phyloP scores from a whole-genome alignment of 2,888 invertebrate genomes.

The Drosophila falleni region DNA sequence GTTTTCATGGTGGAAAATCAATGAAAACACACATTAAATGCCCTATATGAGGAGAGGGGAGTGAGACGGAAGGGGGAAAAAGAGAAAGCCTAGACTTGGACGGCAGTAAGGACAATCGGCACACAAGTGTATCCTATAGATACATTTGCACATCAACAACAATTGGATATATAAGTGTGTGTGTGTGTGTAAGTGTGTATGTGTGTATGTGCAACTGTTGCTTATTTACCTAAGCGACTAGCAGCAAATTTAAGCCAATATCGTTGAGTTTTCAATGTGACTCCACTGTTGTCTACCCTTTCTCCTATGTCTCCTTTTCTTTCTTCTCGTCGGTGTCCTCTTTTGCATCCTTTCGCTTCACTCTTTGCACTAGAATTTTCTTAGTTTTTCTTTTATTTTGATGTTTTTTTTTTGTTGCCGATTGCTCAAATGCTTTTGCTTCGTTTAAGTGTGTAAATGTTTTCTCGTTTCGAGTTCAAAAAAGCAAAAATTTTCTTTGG shows the following conservation, averaged over 20 bases:
- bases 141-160: slow-evolving; percentile 29
- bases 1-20: slow-evolving; percentile 38
- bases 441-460: slow-evolving; percentile 81
- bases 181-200: slow-evolving; percentile 10
- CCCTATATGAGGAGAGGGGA: too few species aligned
- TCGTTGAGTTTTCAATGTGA: slow-evolving; percentile 11
- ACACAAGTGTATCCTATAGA: slow-evolving; percentile 48
- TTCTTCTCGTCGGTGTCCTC: not conserved
- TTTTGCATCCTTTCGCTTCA: slow-evolving; percentile 36
- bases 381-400: slow-evolving; percentile 41
- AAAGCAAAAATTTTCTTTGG: slow-evolving; percentile 51
- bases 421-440: slow-evolving; percentile 66
- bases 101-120: slow-evolving; percentile 46
- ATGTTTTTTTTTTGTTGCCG: slow-evolving; percentile 31
- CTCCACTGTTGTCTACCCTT: not conserved
- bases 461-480: slow-evolving; percentile 65
- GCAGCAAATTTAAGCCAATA: slow-evolving; percentile 63
- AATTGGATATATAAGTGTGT: too few species aligned
- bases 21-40: slow-evolving; percentile 30
- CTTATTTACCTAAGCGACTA: slow-evolving; percentile 77
- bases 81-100: slow-evolving; percentile 14
- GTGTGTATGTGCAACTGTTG: slow-evolving; percentile 54
- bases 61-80: not conserved
- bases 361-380: slow-evolving; percentile 41
- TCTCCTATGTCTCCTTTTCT: not conserved